Base-by-base conservation (phyloP, 2,797 vertebrate species). In the Zenarchopterus dispar region DNA sequence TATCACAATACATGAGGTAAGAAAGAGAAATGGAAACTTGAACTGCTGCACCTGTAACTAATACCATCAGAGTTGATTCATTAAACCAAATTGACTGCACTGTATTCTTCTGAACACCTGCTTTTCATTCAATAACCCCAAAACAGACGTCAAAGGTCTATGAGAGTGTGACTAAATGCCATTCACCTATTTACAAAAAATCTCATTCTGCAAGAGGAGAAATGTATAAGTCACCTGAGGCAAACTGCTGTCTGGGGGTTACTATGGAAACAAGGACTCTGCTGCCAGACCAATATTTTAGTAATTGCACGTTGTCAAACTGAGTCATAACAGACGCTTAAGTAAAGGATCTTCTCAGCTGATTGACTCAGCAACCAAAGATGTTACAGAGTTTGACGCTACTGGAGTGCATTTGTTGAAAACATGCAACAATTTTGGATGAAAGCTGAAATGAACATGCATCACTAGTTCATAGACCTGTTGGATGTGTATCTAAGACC, bases 241-340 rank as follows among this genome's bases (percentile, higher is more conserved):
- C 53, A n/a, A 2, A 33, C 44, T 50, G 21, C 22, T 33, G 17
- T 56, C 39, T 45, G 23, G 21, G 16, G 22, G 73, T 75, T 70
- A 42, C 62, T 52, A 62, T 68, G 45, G 70, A 2, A 67, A 69
- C 56, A 24, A n/a, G n/a, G n/a, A n/a, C n/a, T n/a, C n/a, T n/a
- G n/a, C n/a, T n/a, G n/a, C n/a, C n/a, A n/a, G 48, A 13, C 21
- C 36, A 10, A 59, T 23, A n/a, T 46, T 58, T 65, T 57, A 15
- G 33, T 3, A 11, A 36, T 5, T 15, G 13, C 4, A 39, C 13
- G 4, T 54, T n/a, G 39, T 51, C 8, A 58, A 39, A 56, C 24
- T 3, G 8, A 36, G 0, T 31, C 5, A 54, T 33, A 15, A 15
- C 36, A 16, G 24, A 42, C 1, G 19, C 8, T 13, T n/a, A 5